Percentiles rank a stretch among this genome's conserved stretches.
These are phyloP conservation scores for Chaetodon auriga DNA, from an alignment of 2,113 vertebrate species.

Conservation along the genomic window DNA sequence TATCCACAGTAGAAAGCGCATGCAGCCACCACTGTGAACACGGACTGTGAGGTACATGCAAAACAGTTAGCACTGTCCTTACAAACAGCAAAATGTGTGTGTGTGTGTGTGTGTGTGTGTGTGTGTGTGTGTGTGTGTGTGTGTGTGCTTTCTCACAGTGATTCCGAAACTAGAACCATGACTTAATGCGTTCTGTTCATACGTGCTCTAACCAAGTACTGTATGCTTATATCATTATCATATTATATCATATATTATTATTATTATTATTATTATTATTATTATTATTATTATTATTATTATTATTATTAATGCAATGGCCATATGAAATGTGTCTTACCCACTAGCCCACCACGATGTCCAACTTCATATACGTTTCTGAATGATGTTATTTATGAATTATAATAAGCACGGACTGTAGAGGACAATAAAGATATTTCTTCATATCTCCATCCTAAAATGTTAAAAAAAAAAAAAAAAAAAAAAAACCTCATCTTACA, in stretches of 20 bases:
- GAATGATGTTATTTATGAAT: neutral
- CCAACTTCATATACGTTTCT: neutral
- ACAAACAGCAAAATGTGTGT: neutral
- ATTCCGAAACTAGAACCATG: neutral
- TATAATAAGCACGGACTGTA: neutral
- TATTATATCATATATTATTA: too few species aligned
- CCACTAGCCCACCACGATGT: neutral
- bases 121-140: neutral
- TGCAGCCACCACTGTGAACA: constrained; percentile 44
- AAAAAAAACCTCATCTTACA: neutral
- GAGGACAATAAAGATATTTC: neutral
- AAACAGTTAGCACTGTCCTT: constrained; percentile 1
- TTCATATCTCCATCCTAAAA: neutral
- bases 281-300: too few species aligned
- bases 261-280: too few species aligned
- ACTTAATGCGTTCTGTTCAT: too few species aligned
- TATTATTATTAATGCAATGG: too few species aligned
- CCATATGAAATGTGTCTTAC: neutral
- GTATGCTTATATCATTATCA: neutral
- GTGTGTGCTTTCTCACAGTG: neutral
- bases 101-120: neutral
- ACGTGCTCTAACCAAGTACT: neutral
- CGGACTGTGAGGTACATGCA: constrained; percentile 21
- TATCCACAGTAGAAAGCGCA: constrained; percentile 52
- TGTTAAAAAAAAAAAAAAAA: too few species aligned